Evolutionary conservation across 35 echinoderm and acorn worm genomes (phyloP).

Genomic region (Nesometra sesokonis): DNA sequence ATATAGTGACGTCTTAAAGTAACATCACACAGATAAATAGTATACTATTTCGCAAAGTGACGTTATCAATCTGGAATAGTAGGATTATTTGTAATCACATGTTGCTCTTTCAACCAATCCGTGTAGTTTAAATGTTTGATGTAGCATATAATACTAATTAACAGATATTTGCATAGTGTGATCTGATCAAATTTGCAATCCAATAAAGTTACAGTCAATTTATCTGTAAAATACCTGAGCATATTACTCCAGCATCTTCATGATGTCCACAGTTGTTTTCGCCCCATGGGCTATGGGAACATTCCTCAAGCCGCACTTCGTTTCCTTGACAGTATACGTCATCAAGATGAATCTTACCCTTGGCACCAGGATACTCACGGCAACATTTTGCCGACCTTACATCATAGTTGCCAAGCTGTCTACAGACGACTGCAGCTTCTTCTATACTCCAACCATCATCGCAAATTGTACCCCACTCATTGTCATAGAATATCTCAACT

Average conservation of each 20-base stretch:
- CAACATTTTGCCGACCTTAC: background rate
- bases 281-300: background rate
- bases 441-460: background rate
- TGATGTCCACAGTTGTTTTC: background rate
- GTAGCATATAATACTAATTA: no score
- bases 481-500: background rate
- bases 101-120: no score
- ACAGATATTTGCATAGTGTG: no score
- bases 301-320: background rate
- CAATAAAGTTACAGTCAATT: no score
- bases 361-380: background rate
- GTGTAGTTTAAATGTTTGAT: no score
- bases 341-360: background rate
- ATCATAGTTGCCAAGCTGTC: background rate
- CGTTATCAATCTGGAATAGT: no score
- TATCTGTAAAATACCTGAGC: background rate
- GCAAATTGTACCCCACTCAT: background rate
- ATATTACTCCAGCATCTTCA: conserved; percentile 4
- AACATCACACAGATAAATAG: no score
- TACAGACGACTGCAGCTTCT: background rate
- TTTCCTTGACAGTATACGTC: background rate
- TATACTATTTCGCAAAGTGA: no score
- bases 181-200: no score
- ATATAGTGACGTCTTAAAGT: no score
- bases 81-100: no score